Percentiles rank a stretch among this genome's conserved stretches.
phyloP scores from a whole-genome alignment of 2,797 vertebrate species.

The Arnoldichthys spilopterus region DNA sequence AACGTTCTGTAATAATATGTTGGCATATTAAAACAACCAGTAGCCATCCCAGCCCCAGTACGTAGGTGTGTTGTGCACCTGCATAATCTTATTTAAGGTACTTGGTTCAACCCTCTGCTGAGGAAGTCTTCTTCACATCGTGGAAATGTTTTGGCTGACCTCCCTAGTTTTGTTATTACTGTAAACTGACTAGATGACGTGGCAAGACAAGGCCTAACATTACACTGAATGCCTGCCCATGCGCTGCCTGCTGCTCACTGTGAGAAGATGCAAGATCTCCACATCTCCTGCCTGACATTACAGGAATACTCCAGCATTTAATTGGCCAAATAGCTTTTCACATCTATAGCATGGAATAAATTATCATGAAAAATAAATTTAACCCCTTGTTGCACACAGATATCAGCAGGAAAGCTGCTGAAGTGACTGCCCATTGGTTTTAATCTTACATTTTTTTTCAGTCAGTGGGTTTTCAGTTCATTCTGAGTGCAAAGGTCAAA shows the following conservation, averaged over 20 bases:
- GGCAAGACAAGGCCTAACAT: slow-evolving; percentile 3
- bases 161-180: slow-evolving; percentile 17
- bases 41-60: not conserved
- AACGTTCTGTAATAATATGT: not conserved
- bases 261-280: not conserved
- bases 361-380: no score
- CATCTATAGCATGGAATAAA: no score
- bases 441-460: not conserved
- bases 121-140: slow-evolving; percentile 25
- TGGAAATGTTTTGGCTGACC: slow-evolving; percentile 25
- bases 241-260: not conserved
- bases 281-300: not conserved
- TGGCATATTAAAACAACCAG: not conserved
- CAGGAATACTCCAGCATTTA: not conserved
- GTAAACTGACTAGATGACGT: slow-evolving; percentile 21
- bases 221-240: not conserved
- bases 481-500: not conserved
- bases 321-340: no score
- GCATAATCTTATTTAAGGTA: slow-evolving; percentile 18
- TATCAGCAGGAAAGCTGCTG: no score
- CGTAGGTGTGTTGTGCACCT: not conserved
- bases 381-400: no score
- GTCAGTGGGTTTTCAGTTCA: not conserved
- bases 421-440: no score
- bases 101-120: not conserved